Base-by-base conservation (phyloP, 2,888 invertebrate genomes). In the Druceiella hillmani region DNA sequence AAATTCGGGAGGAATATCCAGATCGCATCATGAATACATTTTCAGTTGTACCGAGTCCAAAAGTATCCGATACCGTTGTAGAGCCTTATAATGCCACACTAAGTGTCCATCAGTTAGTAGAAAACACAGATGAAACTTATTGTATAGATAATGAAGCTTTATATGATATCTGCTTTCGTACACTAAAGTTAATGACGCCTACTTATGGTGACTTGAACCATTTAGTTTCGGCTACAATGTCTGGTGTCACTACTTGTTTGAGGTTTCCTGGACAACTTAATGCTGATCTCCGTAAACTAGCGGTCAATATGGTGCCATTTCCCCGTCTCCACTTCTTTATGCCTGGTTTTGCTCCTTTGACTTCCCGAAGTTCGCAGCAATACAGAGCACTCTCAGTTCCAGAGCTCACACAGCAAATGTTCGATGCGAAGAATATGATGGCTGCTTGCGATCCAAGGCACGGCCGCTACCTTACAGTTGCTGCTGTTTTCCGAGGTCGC, bases 341-440 rank as follows among this genome's bases (percentile, higher is more conserved):
- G 55, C 73, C 75, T 0, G 75, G 75, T 0, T 75, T 75, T 37
- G 79, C 79, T n/a, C 81, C 81, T 3, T 64, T 82, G 3, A 81
- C 80, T 11, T 86, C 85, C 0, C 76, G 89, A 29, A 89, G 87
- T 5, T 81, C 81, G 36, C 89, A 89, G 56, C 83, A 87, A 52
- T 92, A 89, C 65, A 74, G 89, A 45, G 83, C 92, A 13, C 61
- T 89, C 4, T 87, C 89, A 0, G 92, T 93, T 0, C 88, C 91
- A 0, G 92, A 93, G 61, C 70, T 93, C 17, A 91, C 91, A 0
- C 79, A 84, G 50, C 87, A 87, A 59, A 87, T 87, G 87, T 93
- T 92, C 56, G 91, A 92, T 56, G 86, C 91, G 4, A 92, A 91
- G 62, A 93, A 92, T 63, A 92, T 92, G 92, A 93, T 92, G 92